Evolutionary conservation across 2,888 invertebrate species (phyloP).

Genomic region (Hemistola chrysoprasaria): DNA sequence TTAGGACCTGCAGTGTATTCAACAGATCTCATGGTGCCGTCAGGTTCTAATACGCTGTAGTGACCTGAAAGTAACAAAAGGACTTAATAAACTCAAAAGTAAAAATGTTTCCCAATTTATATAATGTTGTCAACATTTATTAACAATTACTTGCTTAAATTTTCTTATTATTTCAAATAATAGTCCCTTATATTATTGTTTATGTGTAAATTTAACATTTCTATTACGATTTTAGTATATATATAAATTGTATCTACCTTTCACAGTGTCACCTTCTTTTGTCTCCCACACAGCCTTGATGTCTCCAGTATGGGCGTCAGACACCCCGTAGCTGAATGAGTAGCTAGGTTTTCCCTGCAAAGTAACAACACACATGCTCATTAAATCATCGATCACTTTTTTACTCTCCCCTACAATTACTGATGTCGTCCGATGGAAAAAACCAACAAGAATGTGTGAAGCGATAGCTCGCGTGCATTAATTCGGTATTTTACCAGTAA

Average conservation of each 20-base stretch:
- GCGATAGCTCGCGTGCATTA: slow-evolving; percentile 64
- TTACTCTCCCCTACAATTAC: slow-evolving; percentile 44
- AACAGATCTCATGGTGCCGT: slow-evolving; percentile 83
- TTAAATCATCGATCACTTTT: slow-evolving; percentile 42
- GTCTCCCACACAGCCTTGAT: slow-evolving; percentile 84
- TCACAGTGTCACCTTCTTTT: slow-evolving; percentile 83
- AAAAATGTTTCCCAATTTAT: no score
- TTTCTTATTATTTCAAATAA: no score
- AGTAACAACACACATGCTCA: slow-evolving; percentile 33
- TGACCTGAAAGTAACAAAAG: slow-evolving; percentile 61
- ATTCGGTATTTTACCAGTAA: slow-evolving; percentile 65
- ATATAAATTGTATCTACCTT: no score
- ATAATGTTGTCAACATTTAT: no score
- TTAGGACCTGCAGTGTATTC: slow-evolving; percentile 83
- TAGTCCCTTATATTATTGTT: no score
- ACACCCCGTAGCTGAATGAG: slow-evolving; percentile 84
- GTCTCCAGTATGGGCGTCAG: slow-evolving; percentile 83
- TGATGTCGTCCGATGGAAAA: slow-evolving; percentile 30
- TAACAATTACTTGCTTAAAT: no score
- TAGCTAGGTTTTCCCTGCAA: slow-evolving; percentile 81
- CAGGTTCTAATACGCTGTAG: slow-evolving; percentile 86
- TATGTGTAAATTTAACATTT: no score
- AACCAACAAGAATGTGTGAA: slow-evolving; percentile 56
- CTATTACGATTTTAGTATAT: no score
- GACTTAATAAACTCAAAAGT: no score